Percentiles rank a stretch among this genome's conserved stretches.
phyloP scores from a whole-genome alignment of 2,888 invertebrate genomes.

The Polydrusus pterygomalis region DNA sequence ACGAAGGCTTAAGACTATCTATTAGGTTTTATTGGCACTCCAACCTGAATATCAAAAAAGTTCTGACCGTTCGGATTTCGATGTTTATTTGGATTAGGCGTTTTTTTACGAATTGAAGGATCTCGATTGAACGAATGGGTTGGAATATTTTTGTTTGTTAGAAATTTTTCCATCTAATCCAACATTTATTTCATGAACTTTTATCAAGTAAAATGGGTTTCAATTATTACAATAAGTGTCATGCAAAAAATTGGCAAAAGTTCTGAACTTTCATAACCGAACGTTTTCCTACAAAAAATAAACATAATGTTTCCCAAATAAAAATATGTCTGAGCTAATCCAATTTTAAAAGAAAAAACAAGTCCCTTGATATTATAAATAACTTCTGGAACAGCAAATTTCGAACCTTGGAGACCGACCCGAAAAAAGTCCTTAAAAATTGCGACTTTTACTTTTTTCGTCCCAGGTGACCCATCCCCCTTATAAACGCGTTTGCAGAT shows the following conservation, averaged over 20 bases:
- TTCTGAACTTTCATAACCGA: slow-evolving; percentile 4
- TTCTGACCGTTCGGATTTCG: slow-evolving; percentile 19
- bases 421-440: slow-evolving; percentile 51
- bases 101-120: neutral
- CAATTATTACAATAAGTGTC: too few relatives aligned
- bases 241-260: too few relatives aligned
- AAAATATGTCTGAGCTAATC: slow-evolving; percentile 35
- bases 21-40: slow-evolving; percentile 49
- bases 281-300: slow-evolving; percentile 4
- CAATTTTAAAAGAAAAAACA: slow-evolving; percentile 44
- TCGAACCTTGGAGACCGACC: slow-evolving; percentile 37
- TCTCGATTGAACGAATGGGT: neutral
- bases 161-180: too few relatives aligned
- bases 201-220: too few relatives aligned
- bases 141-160: too few relatives aligned
- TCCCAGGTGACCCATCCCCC: slow-evolving; percentile 49
- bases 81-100: slow-evolving; percentile 5
- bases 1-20: slow-evolving; percentile 43
- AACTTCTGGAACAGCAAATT: slow-evolving; percentile 40
- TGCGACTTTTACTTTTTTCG: slow-evolving; percentile 47
- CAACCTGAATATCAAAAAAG: slow-evolving; percentile 44
- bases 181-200: too few relatives aligned
- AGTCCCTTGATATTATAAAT: slow-evolving; percentile 47
- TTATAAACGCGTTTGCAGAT: slow-evolving; percentile 41
- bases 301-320: slow-evolving; percentile 18